phyloP scores from a whole-genome alignment of 2,888 invertebrate genomes.

The Metellina segmentata region DNA sequence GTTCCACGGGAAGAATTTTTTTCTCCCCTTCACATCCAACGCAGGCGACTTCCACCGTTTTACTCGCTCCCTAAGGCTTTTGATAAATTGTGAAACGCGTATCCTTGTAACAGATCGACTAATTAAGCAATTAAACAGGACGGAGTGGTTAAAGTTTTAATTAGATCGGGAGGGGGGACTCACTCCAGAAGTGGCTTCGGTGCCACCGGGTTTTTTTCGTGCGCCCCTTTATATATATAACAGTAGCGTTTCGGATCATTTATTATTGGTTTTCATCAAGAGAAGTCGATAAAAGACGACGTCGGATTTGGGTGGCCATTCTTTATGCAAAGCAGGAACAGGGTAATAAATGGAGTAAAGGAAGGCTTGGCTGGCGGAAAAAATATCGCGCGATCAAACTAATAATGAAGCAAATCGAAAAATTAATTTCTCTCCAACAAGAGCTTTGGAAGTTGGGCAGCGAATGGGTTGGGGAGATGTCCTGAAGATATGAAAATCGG shows the following conservation, averaged over 20 bases:
- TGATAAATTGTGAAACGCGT: slow-evolving; percentile 73
- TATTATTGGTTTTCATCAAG: slow-evolving; percentile 73
- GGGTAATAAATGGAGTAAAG: slow-evolving; percentile 26
- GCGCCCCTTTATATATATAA: slow-evolving; percentile 22
- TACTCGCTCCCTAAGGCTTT: slow-evolving; percentile 66
- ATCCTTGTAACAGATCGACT: slow-evolving; percentile 73
- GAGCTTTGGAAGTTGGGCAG: slow-evolving; percentile 11
- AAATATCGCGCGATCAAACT: slow-evolving; percentile 50
- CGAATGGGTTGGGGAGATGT: slow-evolving; percentile 12
- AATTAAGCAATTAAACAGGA: slow-evolving; percentile 76
- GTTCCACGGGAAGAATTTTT: slow-evolving; percentile 35
- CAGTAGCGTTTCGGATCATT: slow-evolving; percentile 52
- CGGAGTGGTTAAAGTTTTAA: slow-evolving; percentile 76
- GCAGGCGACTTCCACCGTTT: slow-evolving; percentile 9
- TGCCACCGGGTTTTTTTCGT: slow-evolving; percentile 34
- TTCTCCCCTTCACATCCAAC: slow-evolving; percentile 32
- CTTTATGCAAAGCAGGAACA: slow-evolving; percentile 70
- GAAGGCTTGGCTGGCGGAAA: neutral
- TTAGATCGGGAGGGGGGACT: slow-evolving; percentile 46
- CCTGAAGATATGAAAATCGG: slow-evolving; percentile 3
- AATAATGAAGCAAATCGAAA: slow-evolving; percentile 73
- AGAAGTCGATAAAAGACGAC: slow-evolving; percentile 70
- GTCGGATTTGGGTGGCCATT: slow-evolving; percentile 57
- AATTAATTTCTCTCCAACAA: slow-evolving; percentile 61
- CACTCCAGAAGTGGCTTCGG: slow-evolving; percentile 13